Evolutionary conservation across 1,140 invertebrate genomes (phyloP).

Genomic region (Meloidogyne exigua): DNA sequence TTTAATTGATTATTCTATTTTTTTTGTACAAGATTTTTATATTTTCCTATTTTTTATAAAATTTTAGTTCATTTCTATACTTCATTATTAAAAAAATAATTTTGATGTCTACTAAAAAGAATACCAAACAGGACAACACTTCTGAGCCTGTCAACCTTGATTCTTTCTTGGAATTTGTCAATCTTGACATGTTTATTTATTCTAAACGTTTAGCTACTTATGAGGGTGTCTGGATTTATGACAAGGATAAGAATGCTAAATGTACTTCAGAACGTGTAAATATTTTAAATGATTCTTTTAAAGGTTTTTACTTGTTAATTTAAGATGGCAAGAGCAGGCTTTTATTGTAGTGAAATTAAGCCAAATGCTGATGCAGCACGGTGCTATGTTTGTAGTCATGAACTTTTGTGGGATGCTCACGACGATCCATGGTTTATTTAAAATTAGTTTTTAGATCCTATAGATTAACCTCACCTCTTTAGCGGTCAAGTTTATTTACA

Average conservation of each 20-base stretch:
- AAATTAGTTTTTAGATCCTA: too few relatives aligned
- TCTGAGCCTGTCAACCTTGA: not conserved
- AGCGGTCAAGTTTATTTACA: too few relatives aligned
- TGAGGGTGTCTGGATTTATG: conserved; percentile 10
- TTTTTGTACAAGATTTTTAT: too few relatives aligned
- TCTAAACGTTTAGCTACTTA: conserved; percentile 9
- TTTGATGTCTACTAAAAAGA: not conserved
- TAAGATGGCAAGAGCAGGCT: conserved; percentile 26
- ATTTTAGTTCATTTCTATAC: too few relatives aligned
- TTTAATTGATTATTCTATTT: too few relatives aligned
- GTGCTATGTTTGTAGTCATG: conserved; percentile 20
- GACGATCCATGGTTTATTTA: conserved; percentile 16
- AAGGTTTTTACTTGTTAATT: not conserved
- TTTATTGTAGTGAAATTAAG: conserved; percentile 12
- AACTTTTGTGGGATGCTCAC: conserved; percentile 18
- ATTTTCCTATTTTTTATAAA: too few relatives aligned
- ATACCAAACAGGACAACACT: not conserved
- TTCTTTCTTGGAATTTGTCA: conserved; percentile 6
- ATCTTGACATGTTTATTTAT: conserved; percentile 15
- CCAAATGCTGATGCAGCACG: conserved; percentile 8
- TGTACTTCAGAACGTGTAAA: conserved; percentile 15
- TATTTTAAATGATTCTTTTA: not conserved
- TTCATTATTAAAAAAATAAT: not conserved
- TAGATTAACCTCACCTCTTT: too few relatives aligned
- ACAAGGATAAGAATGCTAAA: not conserved